A percentile compares a stretch with the other conserved stretches of the same genome.
These are phyloP conservation scores for Ageneiosus marmoratus DNA, from an alignment of 2,113 vertebrate species.

Conservation along the genomic window DNA sequence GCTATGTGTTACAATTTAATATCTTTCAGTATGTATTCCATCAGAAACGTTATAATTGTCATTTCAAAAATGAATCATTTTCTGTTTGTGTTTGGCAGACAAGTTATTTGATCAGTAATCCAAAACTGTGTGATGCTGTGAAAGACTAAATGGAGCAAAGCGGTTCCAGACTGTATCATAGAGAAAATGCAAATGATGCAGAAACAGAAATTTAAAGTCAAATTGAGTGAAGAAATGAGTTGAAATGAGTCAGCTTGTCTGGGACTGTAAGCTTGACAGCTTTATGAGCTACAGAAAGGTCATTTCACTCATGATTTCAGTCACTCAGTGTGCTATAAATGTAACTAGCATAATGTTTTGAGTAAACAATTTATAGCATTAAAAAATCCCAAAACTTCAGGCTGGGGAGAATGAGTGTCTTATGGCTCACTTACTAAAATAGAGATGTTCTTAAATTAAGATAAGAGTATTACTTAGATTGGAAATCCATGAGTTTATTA, in stretches of 20 bases:
- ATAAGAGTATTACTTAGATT: background rate
- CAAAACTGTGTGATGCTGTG: background rate
- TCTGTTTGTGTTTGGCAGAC: background rate
- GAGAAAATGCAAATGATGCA: constrained; percentile 4
- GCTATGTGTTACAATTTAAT: background rate
- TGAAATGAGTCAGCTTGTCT: constrained; percentile 16
- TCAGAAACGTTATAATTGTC: background rate
- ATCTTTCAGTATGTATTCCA: background rate
- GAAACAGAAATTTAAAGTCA: constrained; percentile 11
- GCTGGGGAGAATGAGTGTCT: background rate
- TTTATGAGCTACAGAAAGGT: constrained; percentile 21
- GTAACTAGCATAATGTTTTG: background rate
- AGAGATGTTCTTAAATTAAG: background rate
- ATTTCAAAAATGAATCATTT: background rate
- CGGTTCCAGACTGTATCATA: background rate
- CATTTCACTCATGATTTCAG: background rate
- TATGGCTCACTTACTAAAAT: background rate
- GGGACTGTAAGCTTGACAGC: background rate
- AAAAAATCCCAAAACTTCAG: background rate
- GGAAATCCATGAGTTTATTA: constrained; percentile 31
- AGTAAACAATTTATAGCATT: background rate
- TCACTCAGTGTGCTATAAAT: background rate
- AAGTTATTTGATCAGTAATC: background rate
- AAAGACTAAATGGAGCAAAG: background rate
- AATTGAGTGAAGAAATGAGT: constrained; percentile 6